phyloP scores from a whole-genome alignment of 1,140 invertebrate species.

The Dendroctonus valens region DNA sequence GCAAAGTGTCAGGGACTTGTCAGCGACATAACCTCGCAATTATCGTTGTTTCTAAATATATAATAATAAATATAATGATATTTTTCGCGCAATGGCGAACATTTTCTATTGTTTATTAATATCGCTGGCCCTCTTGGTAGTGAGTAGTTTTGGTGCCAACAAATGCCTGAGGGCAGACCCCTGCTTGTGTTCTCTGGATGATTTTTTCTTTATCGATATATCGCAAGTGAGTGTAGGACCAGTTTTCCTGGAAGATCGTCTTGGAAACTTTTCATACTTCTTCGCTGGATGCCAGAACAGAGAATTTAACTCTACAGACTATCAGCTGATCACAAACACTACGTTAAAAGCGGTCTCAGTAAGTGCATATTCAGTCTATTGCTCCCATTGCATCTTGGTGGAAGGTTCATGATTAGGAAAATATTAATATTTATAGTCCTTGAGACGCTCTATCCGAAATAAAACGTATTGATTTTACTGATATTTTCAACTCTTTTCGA shows the following conservation, averaged over 20 bases:
- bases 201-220: slow-evolving; percentile 32
- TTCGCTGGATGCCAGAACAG: slow-evolving; percentile 32
- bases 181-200: slow-evolving; percentile 32
- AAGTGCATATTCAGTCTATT: neutral
- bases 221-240: neutral
- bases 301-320: slow-evolving; percentile 9
- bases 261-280: slow-evolving; percentile 31
- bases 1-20: too few relatives aligned
- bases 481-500: neutral
- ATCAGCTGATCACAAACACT: slow-evolving; percentile 2
- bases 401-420: too few relatives aligned
- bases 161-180: slow-evolving; percentile 14
- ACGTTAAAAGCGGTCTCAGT: slow-evolving; percentile 4
- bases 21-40: too few relatives aligned
- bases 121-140: neutral
- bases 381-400: too few relatives aligned
- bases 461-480: neutral
- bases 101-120: slow-evolving; percentile 13
- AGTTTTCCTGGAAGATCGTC: slow-evolving; percentile 11
- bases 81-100: slow-evolving; percentile 7
- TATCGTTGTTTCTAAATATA: neutral
- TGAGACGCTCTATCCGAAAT: neutral
- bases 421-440: too few relatives aligned
- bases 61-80: slow-evolving; percentile 9
- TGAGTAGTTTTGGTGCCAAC: slow-evolving; percentile 5